Base-by-base conservation (phyloP, 2,113 vertebrate genomes). In the Esox niger region DNA sequence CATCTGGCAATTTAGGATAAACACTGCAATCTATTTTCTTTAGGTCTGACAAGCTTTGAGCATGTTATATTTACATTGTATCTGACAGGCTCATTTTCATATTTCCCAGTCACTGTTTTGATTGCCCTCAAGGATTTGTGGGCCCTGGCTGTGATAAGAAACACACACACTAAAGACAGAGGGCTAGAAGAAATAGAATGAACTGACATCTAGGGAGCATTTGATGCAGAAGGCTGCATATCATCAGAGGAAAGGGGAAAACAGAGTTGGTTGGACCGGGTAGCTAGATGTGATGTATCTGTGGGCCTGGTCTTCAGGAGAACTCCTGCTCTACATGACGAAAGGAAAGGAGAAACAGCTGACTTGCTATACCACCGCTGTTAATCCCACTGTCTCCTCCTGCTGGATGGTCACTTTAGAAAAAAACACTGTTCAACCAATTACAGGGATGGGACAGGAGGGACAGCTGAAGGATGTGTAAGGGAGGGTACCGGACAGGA, bases 271-370 rank as follows among this genome's bases (percentile, higher is more conserved):
- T 23, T 11, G 10, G 2, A 17, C 33, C 13, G 75, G 70, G 31
- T 52, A 52, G 21, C n/a, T 23, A 52, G n/a, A 43, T 43, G 38
- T 43, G 13, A 10, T 23, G 47, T n/a, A 52, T 82, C 64, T 70
- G 15, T 64, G 66, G 68, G 68, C 79, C 63, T 78, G 46, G 64
- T 77, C 60, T 83, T 69, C 74, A 26, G 2, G 64, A 80, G 77
- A 58, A 67, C 67, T 17, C 4, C 13, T 10, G 35, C 57, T 73
- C 56, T 49, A 38, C 47, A 49, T 20, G 6, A 6, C 47, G 7
- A 0, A 20, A 21, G 20, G 8, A 56, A 71, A 65, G 32, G 52
- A 69, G 55, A 66, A 62, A 65, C 35, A 38, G 35, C 33, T 35
- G 33, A 35, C 33, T 33, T 9, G 8, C 8, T 38, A 9, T 38